phyloP scores from a whole-genome alignment of 2,888 invertebrate genomes.

The Drosophila rellima region DNA sequence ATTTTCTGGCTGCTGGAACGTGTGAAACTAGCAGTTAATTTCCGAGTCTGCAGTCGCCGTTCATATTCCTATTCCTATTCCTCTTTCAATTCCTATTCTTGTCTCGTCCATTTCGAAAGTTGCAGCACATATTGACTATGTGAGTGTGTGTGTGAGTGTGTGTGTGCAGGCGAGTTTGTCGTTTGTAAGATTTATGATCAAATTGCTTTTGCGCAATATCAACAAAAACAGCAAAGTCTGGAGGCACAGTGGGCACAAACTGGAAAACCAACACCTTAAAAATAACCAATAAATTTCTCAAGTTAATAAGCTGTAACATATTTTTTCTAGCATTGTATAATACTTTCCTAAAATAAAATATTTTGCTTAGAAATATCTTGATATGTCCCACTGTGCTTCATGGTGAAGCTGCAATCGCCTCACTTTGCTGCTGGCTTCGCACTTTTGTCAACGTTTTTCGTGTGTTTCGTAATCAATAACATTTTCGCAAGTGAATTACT shows the following conservation, averaged over 20 bases:
- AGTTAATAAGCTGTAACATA: background rate
- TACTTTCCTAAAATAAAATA: background rate
- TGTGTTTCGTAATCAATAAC: conserved; percentile 77
- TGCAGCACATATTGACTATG: conserved; percentile 35
- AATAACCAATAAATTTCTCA: too few species aligned
- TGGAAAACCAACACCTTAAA: background rate
- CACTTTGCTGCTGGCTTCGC: conserved; percentile 47
- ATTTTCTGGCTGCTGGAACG: conserved; percentile 65
- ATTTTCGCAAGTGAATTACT: conserved; percentile 79
- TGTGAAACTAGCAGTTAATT: conserved; percentile 78
- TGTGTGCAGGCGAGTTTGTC: conserved; percentile 67
- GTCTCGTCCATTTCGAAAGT: conserved; percentile 57
- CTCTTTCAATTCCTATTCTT: conserved; percentile 55
- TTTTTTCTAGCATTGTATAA: background rate
- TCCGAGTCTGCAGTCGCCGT: conserved; percentile 58
- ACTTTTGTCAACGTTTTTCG: conserved; percentile 67
- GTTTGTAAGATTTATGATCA: conserved; percentile 75
- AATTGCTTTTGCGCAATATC: conserved; percentile 79
- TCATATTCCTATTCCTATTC: conserved; percentile 54
- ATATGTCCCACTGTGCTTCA: conserved; percentile 43
- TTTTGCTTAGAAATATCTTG: rapidly evolving
- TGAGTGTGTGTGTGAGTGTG: conserved; percentile 20
- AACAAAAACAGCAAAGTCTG: conserved; percentile 55
- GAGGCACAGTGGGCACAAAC: conserved; percentile 42
- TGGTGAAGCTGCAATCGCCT: conserved; percentile 23